These are phyloP conservation scores for Eumeta japonica DNA, from an alignment of 1,140 invertebrate species.

Conservation along the genomic window DNA sequence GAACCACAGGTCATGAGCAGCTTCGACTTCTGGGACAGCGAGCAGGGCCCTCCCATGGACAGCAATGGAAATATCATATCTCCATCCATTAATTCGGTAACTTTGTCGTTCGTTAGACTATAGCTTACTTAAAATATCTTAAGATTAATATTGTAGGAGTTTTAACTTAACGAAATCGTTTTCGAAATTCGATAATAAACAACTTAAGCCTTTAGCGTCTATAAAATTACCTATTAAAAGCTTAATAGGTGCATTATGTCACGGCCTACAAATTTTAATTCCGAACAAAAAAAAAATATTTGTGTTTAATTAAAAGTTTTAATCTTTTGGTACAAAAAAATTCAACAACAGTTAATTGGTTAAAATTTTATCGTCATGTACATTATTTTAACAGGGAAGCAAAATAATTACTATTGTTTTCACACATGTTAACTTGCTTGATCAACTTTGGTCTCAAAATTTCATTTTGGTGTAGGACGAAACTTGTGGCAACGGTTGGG, in stretches of 20 bases:
- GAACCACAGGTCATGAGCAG: slow-evolving; percentile 72
- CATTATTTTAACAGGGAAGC: background rate
- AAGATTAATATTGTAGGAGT: too few species aligned
- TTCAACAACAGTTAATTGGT: background rate
- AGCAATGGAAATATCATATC: slow-evolving; percentile 55
- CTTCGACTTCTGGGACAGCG: slow-evolving; percentile 47
- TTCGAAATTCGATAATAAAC: too few species aligned
- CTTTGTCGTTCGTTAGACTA: too few species aligned
- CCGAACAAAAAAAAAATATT: too few species aligned
- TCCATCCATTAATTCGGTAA: slow-evolving; percentile 50
- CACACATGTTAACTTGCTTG: background rate
- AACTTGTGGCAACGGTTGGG: slow-evolving; percentile 71
- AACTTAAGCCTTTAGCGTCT: too few species aligned
- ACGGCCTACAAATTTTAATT: too few species aligned
- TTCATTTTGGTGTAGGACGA: slow-evolving; percentile 46
- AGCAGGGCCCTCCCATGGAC: slow-evolving; percentile 61
- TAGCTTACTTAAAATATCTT: too few species aligned
- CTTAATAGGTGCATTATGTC: too few species aligned
- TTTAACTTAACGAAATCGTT: too few species aligned
- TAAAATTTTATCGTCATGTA: background rate
- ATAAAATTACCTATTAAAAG: too few species aligned
- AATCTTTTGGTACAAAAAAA: too few species aligned
- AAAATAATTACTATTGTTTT: background rate
- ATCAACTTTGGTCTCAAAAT: background rate
- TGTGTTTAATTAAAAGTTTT: too few species aligned